phyloP scores from a whole-genome alignment of 2,113 vertebrate genomes.

The Platichthys stellatus region DNA sequence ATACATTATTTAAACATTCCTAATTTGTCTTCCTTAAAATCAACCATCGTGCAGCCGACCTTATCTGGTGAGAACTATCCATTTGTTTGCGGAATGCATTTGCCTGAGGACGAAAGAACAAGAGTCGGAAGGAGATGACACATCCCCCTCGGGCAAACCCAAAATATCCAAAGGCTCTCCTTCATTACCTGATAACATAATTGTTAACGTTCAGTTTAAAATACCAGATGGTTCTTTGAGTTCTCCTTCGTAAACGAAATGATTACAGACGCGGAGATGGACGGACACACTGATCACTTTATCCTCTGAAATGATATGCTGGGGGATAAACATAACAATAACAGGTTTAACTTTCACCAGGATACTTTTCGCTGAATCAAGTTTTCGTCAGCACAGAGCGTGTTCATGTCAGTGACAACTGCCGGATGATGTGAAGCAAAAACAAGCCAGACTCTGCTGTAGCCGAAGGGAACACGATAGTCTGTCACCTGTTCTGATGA shows the following conservation, averaged over 20 bases:
- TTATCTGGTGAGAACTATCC: not conserved
- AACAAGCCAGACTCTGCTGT: conserved; percentile 2
- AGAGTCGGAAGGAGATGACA: not conserved
- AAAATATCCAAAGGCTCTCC: not conserved
- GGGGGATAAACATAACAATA: not conserved
- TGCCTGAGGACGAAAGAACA: not conserved
- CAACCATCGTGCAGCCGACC: not conserved
- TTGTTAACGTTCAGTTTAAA: not conserved
- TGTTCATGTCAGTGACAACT: conserved; percentile 26
- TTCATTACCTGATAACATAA: not conserved
- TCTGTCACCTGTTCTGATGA: not conserved
- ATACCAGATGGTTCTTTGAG: not conserved
- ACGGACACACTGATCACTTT: not conserved
- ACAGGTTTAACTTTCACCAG: not conserved
- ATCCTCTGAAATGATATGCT: not conserved
- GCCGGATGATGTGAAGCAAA: conserved; percentile 31
- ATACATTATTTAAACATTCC: not conserved
- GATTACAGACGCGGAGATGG: not conserved
- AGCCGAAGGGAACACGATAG: conserved; percentile 6
- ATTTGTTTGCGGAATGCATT: not conserved
- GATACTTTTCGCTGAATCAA: conserved; percentile 8
- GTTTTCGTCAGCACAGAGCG: conserved; percentile 9
- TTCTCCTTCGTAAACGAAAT: not conserved
- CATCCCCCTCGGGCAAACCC: not conserved
- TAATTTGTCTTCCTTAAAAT: not conserved